phyloP scores from a whole-genome alignment of 2,797 vertebrate genomes.

The Hypotaenidia philippensis region DNA sequence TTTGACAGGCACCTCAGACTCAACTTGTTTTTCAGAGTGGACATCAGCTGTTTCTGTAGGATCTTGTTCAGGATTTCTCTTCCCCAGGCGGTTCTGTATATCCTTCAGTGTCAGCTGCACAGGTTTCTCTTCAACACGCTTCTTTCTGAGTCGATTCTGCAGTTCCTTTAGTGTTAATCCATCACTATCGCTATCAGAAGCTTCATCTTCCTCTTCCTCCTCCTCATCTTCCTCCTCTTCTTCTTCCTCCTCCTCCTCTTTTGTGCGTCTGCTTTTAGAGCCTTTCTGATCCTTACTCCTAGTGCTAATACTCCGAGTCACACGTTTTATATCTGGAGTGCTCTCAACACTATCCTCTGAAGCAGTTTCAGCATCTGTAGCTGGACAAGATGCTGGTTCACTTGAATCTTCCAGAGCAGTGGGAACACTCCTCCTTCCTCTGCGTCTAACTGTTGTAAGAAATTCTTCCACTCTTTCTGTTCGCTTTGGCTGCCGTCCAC shows the following conservation, averaged over 20 bases:
- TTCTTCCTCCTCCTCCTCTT: constrained; percentile 59
- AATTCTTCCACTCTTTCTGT: constrained; percentile 97
- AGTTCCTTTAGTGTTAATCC: constrained; percentile 90
- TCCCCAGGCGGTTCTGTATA: constrained; percentile 81
- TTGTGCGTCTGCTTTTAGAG: constrained; percentile 29
- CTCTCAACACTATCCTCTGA: constrained; percentile 86
- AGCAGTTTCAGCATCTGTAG: constrained; percentile 82
- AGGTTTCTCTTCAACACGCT: constrained; percentile 76
- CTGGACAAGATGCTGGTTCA: constrained; percentile 82
- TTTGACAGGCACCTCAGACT: constrained; percentile 9
- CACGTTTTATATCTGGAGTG: constrained; percentile 78
- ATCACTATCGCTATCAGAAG: constrained; percentile 90
- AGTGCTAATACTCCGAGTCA: constrained; percentile 65
- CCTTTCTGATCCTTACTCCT: constrained; percentile 58
- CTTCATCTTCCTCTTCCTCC: constrained; percentile 54
- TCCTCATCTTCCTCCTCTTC: constrained; percentile 13
- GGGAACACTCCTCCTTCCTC: constrained; percentile 78
- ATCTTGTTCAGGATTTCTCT: constrained; percentile 67
- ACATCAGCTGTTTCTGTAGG: constrained; percentile 19
- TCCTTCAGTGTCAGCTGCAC: constrained; percentile 82
- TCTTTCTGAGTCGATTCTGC: constrained; percentile 85
- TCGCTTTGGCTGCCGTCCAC: constrained; percentile 82
- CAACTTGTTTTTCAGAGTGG: neutral
- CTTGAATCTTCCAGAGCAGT: constrained; percentile 84
- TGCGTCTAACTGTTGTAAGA: constrained; percentile 83